These are phyloP conservation scores for Bothrops jararaca DNA, from an alignment of 2,113 vertebrate species.

Conservation along the genomic window DNA sequence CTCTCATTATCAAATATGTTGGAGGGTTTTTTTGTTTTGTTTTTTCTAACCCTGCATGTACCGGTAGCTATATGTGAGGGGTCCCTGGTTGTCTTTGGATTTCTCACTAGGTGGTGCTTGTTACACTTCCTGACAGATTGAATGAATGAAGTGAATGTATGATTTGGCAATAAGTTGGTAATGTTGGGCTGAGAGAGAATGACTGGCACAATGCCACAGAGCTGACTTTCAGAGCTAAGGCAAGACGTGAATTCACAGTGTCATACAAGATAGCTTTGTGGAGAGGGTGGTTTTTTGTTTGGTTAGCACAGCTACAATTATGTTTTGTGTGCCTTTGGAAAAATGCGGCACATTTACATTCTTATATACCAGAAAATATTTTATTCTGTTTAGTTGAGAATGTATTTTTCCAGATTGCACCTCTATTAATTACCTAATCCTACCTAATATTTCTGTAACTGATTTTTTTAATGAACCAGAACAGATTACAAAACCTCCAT, in stretches of 20 bases:
- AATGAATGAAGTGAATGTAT: background rate
- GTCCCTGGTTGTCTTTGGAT: background rate
- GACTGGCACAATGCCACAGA: background rate
- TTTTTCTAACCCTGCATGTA: background rate
- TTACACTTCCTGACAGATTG: background rate
- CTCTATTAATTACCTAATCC: background rate
- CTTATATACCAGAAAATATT: background rate
- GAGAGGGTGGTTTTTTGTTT: background rate
- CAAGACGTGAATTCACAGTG: background rate
- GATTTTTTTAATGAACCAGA: background rate
- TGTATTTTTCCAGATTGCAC: background rate
- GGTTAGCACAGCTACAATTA: background rate
- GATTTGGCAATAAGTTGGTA: background rate
- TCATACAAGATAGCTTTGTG: background rate
- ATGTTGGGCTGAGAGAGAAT: background rate
- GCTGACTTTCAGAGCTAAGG: background rate
- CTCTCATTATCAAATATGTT: background rate
- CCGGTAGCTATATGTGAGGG: background rate
- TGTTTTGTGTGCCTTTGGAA: background rate
- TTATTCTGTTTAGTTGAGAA: background rate
- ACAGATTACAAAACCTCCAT: background rate
- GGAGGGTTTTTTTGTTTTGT: background rate
- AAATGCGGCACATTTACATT: background rate
- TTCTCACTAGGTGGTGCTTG: background rate
- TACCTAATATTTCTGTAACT: background rate